Base-by-base conservation (phyloP, 2,888 invertebrate species). In the Podotricha telesiphe region DNA sequence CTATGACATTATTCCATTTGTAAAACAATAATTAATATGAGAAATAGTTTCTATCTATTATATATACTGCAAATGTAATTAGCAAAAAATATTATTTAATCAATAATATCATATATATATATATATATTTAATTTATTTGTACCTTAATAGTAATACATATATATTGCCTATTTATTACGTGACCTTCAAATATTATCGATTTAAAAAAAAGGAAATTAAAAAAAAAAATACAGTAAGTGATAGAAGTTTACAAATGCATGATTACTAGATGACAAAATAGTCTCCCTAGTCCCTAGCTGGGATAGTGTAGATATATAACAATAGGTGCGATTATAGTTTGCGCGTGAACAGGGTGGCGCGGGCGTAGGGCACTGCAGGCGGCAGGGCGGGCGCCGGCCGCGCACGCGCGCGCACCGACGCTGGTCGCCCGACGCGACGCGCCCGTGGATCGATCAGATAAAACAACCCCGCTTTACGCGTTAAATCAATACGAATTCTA, bases 401-500 rank as follows among this genome's bases (percentile, higher is more conserved):
- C 75, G 78, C 78, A 75, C 70, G 76, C 76, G 77, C 75, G 77
- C 73, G 75, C 79, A 75, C 65, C 74, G 72, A 70, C 77, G 72
- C 73, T 67, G 73, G 72, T 68, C 77, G 72, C 72, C 67, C 75
- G 75, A 82, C 79, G 84, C 79, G 87, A 80, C 89, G 89, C 89
- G 86, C 71, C 74, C 67, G 68, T 83, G 88, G 92, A 95, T 96
- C 95, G 95, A 95, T 95, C 94, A 94, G 95, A 95, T 95, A 95
- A 95, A 95, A 94, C 95, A 94, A 94, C 94, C 94, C 95, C 94
- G 95, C 95, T 95, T 84, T 85, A 93, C 90, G 92, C 87, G 87
- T 90, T 93, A 93, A 94, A 95, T 95, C 95, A 95, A 95, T 95
- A 95, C 94, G 87, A 94, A 94, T 94, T 94, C 93, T 94, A 95